Evolutionary conservation across 2,113 vertebrate genomes (phyloP).

Genomic region (Tapirus terrestris): DNA sequence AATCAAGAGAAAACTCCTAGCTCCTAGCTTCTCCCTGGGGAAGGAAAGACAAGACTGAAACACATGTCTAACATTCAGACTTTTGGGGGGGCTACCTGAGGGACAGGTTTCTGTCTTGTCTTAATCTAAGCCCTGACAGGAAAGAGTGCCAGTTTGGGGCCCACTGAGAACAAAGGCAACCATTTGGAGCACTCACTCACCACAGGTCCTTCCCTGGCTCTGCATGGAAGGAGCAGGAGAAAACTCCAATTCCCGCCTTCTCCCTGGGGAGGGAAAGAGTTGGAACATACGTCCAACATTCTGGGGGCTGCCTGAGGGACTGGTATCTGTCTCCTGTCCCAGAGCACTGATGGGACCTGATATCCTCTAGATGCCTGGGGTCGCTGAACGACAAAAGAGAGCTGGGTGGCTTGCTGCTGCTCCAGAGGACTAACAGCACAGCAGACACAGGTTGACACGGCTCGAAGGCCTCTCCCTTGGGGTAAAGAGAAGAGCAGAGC

Average conservation of each 20-base stretch:
- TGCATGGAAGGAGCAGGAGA: neutral
- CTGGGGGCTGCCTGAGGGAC: neutral
- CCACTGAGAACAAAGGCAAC: neutral
- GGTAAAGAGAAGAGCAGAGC: neutral
- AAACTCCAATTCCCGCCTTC: neutral
- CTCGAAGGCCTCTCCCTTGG: neutral
- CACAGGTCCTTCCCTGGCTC: neutral
- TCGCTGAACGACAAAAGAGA: neutral
- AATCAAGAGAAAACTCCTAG: neutral
- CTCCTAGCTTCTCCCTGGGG: neutral
- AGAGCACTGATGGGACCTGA: neutral
- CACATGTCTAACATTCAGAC: neutral
- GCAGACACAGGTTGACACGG: neutral
- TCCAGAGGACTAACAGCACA: neutral
- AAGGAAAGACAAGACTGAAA: neutral
- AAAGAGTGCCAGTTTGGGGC: neutral
- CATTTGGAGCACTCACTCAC: neutral
- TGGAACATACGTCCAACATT: neutral
- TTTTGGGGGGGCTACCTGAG: neutral
- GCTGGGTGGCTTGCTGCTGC: too few relatives aligned
- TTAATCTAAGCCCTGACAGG: neutral
- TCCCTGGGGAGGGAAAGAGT: neutral
- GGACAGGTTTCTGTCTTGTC: neutral
- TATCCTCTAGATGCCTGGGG: neutral
- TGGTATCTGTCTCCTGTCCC: neutral